Conservation (phyloP, 1,140 invertebrate species). For the Caerostris extrusa region DNA sequence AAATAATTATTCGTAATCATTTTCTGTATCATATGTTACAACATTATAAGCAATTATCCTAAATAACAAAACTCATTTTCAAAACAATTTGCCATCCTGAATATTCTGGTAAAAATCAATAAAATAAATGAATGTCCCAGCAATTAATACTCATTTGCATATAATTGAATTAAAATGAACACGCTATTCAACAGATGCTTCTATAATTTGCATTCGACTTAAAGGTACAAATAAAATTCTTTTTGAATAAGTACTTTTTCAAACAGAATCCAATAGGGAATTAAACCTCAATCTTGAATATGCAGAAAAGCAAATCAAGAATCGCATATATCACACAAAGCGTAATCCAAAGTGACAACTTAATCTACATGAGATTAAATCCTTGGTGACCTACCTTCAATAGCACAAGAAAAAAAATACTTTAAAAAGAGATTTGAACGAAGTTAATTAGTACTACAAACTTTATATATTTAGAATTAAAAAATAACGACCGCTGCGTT, state of each 20-base stretch:
- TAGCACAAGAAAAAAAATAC: background rate
- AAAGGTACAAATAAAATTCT: too few relatives aligned
- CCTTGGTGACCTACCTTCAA: background rate
- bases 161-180: too few relatives aligned
- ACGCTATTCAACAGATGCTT: too few relatives aligned
- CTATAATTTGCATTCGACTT: too few relatives aligned
- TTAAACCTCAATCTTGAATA: background rate
- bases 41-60: too few relatives aligned
- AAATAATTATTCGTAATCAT: too few relatives aligned
- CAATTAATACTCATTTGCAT: too few relatives aligned
- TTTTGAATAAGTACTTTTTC: background rate
- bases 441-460: constrained; percentile 21
- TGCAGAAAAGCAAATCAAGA: background rate
- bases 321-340: background rate
- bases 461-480: constrained; percentile 5
- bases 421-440: background rate
- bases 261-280: background rate
- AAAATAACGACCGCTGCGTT: background rate
- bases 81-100: too few relatives aligned
- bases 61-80: too few relatives aligned
- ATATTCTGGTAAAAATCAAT: too few relatives aligned
- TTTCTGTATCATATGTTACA: too few relatives aligned
- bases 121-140: too few relatives aligned
- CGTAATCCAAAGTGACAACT: background rate
- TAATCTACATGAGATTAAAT: background rate